Conservation (phyloP, 2,113 vertebrate genomes). For the Equus quagga region DNA sequence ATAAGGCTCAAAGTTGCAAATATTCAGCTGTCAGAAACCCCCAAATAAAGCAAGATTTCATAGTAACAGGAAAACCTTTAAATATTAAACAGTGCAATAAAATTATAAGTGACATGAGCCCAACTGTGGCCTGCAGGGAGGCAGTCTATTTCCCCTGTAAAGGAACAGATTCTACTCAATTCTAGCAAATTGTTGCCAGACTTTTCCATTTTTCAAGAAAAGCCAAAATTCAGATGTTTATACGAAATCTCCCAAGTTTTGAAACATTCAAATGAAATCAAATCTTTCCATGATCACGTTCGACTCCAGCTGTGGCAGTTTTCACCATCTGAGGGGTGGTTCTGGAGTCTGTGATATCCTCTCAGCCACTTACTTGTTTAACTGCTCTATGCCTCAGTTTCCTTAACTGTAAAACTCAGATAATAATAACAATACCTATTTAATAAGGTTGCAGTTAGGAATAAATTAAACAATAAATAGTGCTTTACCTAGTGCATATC, state of each 20-base stretch:
- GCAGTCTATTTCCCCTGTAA: not conserved
- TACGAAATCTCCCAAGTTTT: not conserved
- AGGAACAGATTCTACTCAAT: not conserved
- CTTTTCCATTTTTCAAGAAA: conserved; percentile 4
- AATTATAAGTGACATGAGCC: not conserved
- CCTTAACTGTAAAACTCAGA: not conserved
- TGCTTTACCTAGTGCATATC: not conserved
- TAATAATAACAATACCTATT: not conserved
- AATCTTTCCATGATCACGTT: not conserved
- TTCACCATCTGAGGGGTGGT: not conserved
- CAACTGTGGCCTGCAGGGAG: not conserved
- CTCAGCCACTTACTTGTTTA: not conserved
- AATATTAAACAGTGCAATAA: not conserved
- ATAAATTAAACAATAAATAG: not conserved
- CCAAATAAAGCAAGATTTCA: not conserved
- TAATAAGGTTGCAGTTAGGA: not conserved
- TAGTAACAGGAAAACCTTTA: not conserved
- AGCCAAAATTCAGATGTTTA: not conserved
- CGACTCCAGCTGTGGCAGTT: not conserved
- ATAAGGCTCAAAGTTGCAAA: not conserved
- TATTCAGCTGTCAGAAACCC: not conserved
- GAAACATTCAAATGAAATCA: not conserved
- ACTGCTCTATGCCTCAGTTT: not conserved
- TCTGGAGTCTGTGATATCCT: not conserved
- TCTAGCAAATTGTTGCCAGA: not conserved